Conservation (phyloP, 2,113 vertebrate species). For the Lynx canadensis region DNA sequence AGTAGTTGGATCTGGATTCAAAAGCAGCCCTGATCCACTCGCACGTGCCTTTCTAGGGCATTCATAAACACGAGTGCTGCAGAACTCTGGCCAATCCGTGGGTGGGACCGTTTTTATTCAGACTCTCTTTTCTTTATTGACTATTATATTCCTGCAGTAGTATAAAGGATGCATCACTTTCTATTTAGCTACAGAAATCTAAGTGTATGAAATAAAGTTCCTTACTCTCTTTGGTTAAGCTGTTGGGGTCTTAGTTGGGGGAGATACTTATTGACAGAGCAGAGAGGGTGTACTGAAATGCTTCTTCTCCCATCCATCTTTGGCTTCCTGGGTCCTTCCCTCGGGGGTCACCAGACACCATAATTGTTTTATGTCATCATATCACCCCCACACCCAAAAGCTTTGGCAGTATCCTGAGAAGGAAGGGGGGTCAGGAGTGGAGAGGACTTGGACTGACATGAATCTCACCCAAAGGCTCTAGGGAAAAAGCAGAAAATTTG, state of each 20-base stretch:
- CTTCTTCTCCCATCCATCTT: not conserved
- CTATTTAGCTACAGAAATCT: not conserved
- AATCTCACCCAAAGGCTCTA: not conserved
- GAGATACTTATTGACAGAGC: not conserved
- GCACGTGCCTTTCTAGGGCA: too few relatives aligned
- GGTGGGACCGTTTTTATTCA: not conserved
- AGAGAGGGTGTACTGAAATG: not conserved
- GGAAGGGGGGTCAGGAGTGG: not conserved
- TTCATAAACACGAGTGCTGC: not conserved
- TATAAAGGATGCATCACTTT: not conserved
- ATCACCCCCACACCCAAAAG: not conserved
- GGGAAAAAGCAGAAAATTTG: not conserved
- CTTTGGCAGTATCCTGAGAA: not conserved
- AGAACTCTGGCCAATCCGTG: not conserved
- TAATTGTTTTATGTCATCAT: not conserved
- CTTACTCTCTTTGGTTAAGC: not conserved
- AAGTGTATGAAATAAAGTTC: not conserved
- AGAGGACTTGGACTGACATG: not conserved
- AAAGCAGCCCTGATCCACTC: not conserved
- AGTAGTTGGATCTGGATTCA: not conserved
- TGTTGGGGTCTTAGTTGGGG: not conserved
- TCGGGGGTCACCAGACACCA: not conserved
- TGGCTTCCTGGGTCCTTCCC: not conserved
- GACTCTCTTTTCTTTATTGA: not conserved
- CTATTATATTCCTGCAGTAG: not conserved